These are phyloP conservation scores for Ruditapes philippinarum DNA, from an alignment of 1,140 invertebrate species.

Conservation along the genomic window DNA sequence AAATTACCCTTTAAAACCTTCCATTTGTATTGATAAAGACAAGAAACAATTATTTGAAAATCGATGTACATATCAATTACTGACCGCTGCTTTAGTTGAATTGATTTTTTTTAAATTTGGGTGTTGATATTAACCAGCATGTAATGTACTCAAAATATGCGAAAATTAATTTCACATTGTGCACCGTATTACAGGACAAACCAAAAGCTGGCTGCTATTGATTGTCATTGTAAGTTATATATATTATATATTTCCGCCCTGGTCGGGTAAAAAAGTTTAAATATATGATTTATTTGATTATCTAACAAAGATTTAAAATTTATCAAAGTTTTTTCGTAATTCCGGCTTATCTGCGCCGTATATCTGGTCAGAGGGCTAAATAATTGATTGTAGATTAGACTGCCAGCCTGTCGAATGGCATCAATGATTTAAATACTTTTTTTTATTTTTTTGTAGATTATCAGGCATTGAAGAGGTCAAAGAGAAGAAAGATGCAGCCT, in stretches of 20 bases:
- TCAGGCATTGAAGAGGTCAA: slow-evolving; percentile 8
- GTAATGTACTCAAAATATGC: slow-evolving; percentile 24
- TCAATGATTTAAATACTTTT: not conserved
- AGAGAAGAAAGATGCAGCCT: slow-evolving; percentile 7
- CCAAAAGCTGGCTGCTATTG: slow-evolving; percentile 28
- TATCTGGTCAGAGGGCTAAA: slow-evolving; percentile 22
- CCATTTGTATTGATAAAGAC: slow-evolving; percentile 20
- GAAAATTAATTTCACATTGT: slow-evolving; percentile 24
- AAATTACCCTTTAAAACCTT: slow-evolving; percentile 21
- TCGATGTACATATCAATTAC: slow-evolving; percentile 27
- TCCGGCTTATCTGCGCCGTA: slow-evolving; percentile 17
- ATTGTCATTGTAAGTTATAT: slow-evolving; percentile 13
- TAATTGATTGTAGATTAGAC: slow-evolving; percentile 13
- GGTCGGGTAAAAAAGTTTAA: slow-evolving; percentile 16
- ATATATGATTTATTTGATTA: slow-evolving; percentile 27
- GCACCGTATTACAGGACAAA: slow-evolving; percentile 20
- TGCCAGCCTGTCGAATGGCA: not conserved
- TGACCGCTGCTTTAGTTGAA: slow-evolving; percentile 26
- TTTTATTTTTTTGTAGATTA: slow-evolving; percentile 26
- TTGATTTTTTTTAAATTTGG: slow-evolving; percentile 26
- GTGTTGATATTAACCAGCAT: slow-evolving; percentile 14
- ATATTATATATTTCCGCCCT: too few relatives aligned
- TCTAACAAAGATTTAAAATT: slow-evolving; percentile 30
- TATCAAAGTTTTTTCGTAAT: slow-evolving; percentile 26
- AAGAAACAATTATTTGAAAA: slow-evolving; percentile 27